Percentiles rank a stretch among this genome's conserved stretches.
Evolutionary conservation across 2,113 vertebrate species (phyloP).

Genomic region (Atlantisia rogersi): DNA sequence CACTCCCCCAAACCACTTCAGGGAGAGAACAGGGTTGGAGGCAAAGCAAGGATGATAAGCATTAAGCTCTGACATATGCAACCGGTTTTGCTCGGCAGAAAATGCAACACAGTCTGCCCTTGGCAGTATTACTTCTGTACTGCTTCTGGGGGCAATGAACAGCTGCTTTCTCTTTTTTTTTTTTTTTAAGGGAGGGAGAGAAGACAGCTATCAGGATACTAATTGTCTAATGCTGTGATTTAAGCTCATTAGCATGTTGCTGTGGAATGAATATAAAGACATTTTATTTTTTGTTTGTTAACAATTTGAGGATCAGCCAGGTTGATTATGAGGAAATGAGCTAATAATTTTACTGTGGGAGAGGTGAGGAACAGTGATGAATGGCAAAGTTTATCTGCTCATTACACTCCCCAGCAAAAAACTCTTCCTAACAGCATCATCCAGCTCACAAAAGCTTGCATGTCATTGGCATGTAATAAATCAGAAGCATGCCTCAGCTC

Average conservation of each 20-base stretch:
- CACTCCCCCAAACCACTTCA: neutral
- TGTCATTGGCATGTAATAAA: neutral
- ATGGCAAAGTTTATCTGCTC: neutral
- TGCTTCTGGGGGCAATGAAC: neutral
- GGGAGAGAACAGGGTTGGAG: neutral
- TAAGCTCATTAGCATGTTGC: neutral
- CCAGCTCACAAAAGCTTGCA: neutral
- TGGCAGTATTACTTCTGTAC: neutral
- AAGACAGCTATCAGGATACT: neutral
- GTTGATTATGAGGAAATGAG: conserved; percentile 14
- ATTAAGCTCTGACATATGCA: neutral
- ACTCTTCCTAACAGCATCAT: neutral
- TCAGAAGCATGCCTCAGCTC: neutral
- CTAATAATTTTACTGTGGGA: neutral
- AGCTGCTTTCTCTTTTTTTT: neutral
- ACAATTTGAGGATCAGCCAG: neutral
- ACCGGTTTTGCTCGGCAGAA: neutral
- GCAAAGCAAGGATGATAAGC: neutral
- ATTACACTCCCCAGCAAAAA: neutral
- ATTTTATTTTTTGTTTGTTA: neutral
- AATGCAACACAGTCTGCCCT: neutral
- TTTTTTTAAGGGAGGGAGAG: neutral
- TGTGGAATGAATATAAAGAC: neutral
- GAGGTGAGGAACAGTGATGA: neutral
- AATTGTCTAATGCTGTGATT: neutral